Evolutionary conservation across 2,113 vertebrate species (phyloP).

Genomic region (Hippocampus zosterae): DNA sequence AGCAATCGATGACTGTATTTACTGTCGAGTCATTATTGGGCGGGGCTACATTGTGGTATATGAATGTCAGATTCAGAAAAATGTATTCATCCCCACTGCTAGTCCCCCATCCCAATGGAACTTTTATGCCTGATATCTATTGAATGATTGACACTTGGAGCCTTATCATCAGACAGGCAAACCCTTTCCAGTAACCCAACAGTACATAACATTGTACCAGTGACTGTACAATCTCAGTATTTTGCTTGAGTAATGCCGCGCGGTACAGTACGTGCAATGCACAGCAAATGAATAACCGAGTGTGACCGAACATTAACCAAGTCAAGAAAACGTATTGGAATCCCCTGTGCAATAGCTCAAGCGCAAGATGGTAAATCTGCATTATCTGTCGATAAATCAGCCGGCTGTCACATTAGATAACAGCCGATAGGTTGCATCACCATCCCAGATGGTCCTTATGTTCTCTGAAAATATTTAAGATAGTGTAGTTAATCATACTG

Average conservation of each 20-base stretch:
- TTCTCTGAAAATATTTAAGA: neutral
- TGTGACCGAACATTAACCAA: conserved; percentile 24
- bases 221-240: neutral
- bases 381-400: conserved; percentile 17
- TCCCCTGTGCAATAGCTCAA: neutral
- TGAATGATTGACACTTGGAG: neutral
- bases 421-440: neutral
- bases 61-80: neutral
- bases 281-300: conserved; percentile 20
- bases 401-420: conserved; percentile 3
- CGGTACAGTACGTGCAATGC: neutral
- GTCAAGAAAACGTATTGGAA: neutral
- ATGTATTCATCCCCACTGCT: neutral
- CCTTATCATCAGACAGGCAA: conserved; percentile 22
- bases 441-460: neutral
- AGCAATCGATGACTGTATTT: neutral
- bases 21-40: neutral
- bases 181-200: neutral
- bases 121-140: neutral
- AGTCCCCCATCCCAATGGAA: neutral
- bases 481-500: neutral
- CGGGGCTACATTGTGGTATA: neutral
- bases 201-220: neutral
- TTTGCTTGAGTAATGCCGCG: neutral
- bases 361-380: conserved; percentile 8